Conservation (phyloP, 2,888 invertebrate genomes). For the Amblyjoppa fuscipennis region DNA sequence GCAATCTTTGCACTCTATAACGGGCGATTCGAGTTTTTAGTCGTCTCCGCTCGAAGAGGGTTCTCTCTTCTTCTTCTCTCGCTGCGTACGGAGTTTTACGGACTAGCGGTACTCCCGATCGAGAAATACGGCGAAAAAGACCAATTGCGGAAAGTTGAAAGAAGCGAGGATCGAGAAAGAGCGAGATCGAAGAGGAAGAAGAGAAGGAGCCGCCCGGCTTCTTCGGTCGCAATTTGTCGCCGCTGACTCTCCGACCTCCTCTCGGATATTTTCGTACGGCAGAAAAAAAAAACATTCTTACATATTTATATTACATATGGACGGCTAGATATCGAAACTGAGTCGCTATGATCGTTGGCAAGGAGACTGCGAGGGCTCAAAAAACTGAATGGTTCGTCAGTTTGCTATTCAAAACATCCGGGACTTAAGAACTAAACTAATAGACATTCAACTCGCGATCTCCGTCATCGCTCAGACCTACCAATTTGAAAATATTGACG, state of each 20-base stretch:
- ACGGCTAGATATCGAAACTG: background rate
- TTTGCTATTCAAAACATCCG: too few relatives aligned
- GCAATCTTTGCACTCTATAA: constrained; percentile 44
- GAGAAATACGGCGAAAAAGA: constrained; percentile 18
- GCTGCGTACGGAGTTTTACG: background rate
- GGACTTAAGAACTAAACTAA: too few relatives aligned
- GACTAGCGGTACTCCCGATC: constrained; percentile 45
- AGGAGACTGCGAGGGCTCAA: too few relatives aligned
- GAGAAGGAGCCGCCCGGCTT: constrained; percentile 4
- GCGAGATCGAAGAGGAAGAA: constrained; percentile 13
- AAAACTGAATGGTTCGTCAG: too few relatives aligned
- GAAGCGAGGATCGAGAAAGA: background rate
- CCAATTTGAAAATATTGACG: too few relatives aligned
- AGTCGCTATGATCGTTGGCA: too few relatives aligned
- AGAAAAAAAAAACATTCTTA: background rate
- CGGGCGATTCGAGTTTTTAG: constrained; percentile 53
- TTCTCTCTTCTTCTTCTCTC: constrained; percentile 19
- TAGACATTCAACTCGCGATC: too few relatives aligned
- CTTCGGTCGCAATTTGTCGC: constrained; percentile 24
- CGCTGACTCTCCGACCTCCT: background rate
- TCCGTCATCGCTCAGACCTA: too few relatives aligned
- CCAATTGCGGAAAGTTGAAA: constrained; percentile 52
- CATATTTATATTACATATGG: background rate
- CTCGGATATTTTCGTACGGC: background rate
- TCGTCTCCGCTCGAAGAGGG: background rate